Conservation (phyloP, 2,888 invertebrate genomes). For the Anticlea derivata region DNA sequence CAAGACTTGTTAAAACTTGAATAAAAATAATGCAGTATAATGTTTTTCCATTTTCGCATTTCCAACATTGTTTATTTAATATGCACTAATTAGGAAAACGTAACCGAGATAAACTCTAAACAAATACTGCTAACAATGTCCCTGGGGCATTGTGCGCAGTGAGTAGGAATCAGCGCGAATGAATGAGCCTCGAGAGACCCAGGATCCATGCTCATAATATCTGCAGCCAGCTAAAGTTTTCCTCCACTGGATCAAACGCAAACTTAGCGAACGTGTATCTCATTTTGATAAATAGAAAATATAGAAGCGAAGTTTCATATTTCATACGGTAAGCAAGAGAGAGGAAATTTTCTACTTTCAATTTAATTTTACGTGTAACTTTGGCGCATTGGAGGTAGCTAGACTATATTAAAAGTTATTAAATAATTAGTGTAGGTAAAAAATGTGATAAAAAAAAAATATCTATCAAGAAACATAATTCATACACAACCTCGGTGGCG, state of each 20-base stretch:
- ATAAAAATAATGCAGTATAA: background rate
- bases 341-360: background rate
- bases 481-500: too few relatives aligned
- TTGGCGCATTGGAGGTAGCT: too few relatives aligned
- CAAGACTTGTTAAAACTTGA: too few relatives aligned
- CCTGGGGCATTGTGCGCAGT: conserved; percentile 13
- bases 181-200: conserved; percentile 16
- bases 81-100: background rate
- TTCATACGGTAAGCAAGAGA: background rate
- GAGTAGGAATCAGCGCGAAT: conserved; percentile 20
- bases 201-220: conserved; percentile 12
- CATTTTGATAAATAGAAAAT: background rate
- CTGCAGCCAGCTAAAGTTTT: conserved; percentile 8
- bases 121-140: conserved; percentile 16
- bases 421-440: too few relatives aligned
- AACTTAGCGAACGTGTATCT: background rate
- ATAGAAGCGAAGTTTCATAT: background rate
- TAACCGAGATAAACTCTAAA: conserved; percentile 10
- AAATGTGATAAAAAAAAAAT: too few relatives aligned
- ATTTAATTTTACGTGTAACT: too few relatives aligned
- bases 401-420: too few relatives aligned
- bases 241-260: background rate
- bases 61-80: too few relatives aligned
- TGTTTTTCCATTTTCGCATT: background rate
- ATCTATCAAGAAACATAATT: too few relatives aligned